Base-by-base conservation (phyloP, 2,888 invertebrate species). In the Oeneis ivallda region DNA sequence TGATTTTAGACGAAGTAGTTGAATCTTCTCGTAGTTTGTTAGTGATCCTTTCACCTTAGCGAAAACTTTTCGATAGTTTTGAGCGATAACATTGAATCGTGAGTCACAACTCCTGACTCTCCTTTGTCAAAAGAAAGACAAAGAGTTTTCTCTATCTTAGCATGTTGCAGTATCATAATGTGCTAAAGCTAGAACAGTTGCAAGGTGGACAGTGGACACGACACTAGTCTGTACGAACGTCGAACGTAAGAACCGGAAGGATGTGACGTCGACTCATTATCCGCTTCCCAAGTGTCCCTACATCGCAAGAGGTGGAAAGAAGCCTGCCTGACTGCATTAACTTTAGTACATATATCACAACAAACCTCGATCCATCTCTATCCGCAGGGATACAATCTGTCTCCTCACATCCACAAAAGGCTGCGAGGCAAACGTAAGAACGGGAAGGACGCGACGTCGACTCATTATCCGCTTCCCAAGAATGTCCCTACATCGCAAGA, bases 331-430 rank as follows among this genome's bases (percentile, higher is more conserved):
- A n/a, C n/a, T n/a, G n/a, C n/a, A n/a, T n/a, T n/a, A n/a, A n/a
- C n/a, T n/a, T n/a, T n/a, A n/a, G n/a, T n/a, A n/a, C n/a, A 15
- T 45, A 15, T 32, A 32, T 11, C 11, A 19, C 32, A 73, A 80
- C 87, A 70, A 87, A 94, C 94, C 94, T 94, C 93, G 93, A 75
- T 94, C 94, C 85, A 94, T 92, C 79, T 94, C 94, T 68, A 92
- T 92, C 72, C 94, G 89, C 32, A 95, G 91, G 47, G 93, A 93
- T 49, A 93, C 93, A 67, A 94, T 93, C 81, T 95, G 94, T 74
- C 94, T 92, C 75, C 94, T 91, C 62, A 94, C 94, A 77, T 94
- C 94, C 64, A 94, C 93, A 83, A 94, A 94, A 93, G 50, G 93
- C 93, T 71, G 94, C 94, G 34, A 94, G 92, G 62, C 93, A 88